phyloP scores from a whole-genome alignment of 2,797 vertebrate genomes.

The Pitangus sulphuratus region DNA sequence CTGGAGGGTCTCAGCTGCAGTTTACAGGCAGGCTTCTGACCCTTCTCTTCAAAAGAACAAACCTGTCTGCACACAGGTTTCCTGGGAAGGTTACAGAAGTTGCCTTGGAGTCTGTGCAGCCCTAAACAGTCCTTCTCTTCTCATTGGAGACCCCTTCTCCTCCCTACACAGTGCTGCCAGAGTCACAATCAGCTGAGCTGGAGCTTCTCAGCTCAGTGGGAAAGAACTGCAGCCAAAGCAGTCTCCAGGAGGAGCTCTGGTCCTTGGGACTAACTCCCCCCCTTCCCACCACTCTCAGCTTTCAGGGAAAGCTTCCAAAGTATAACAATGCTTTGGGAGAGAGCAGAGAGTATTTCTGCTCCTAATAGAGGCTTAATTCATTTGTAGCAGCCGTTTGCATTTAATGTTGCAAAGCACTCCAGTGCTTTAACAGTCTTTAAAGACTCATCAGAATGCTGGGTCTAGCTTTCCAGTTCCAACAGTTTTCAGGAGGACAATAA shows the following conservation, averaged over 20 bases:
- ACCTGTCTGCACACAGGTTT: background rate
- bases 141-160: background rate
- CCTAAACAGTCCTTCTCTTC: background rate
- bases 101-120: background rate
- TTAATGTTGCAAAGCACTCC: background rate
- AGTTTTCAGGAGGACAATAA: background rate
- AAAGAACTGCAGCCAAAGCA: background rate
- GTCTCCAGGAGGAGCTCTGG: constrained; percentile 3
- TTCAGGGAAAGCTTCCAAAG: constrained; percentile 14
- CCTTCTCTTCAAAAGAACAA: background rate
- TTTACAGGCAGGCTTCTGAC: background rate
- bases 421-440: background rate
- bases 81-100: background rate
- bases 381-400: background rate
- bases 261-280: background rate
- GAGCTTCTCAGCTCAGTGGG: background rate
- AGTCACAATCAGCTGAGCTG: background rate
- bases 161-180: background rate
- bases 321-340: background rate
- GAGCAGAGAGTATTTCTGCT: background rate
- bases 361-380: background rate
- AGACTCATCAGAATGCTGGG: background rate
- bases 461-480: background rate
- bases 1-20: background rate
- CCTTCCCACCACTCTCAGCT: background rate